A percentile compares a stretch with the other conserved stretches of the same genome.
These are phyloP conservation scores for Acipenser oxyrinchus DNA, from an alignment of 2,797 vertebrate species.

Conservation along the genomic window DNA sequence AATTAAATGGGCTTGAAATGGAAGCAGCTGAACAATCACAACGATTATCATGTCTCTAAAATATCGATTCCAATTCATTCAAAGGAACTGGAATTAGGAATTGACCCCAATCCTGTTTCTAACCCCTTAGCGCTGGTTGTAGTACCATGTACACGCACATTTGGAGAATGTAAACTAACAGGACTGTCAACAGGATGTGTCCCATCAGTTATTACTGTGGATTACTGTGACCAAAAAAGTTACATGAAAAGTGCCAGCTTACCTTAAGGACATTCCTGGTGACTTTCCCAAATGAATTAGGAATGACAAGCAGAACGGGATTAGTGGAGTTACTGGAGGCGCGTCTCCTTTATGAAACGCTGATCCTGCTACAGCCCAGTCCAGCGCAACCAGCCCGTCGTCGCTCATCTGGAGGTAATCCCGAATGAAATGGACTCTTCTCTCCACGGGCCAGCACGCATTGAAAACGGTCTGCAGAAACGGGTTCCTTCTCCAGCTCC, in stretches of 20 bases:
- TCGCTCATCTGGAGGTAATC: slow-evolving; percentile 71
- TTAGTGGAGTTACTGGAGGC: slow-evolving; percentile 65
- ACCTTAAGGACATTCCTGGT: slow-evolving; percentile 68
- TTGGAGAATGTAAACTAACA: not conserved
- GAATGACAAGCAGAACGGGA: slow-evolving; percentile 66
- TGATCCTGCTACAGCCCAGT: slow-evolving; percentile 58
- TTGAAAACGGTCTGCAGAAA: slow-evolving; percentile 57
- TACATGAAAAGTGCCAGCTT: slow-evolving; percentile 20
- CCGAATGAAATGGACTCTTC: slow-evolving; percentile 60
- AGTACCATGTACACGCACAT: too few species aligned
- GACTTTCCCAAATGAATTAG: slow-evolving; percentile 74
- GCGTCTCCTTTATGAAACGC: slow-evolving; percentile 56
- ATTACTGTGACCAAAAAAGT: too few species aligned
- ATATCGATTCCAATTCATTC: too few species aligned
- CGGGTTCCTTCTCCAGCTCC: slow-evolving; percentile 59
- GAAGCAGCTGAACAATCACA: too few species aligned
- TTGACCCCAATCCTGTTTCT: too few species aligned
- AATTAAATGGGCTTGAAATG: too few species aligned
- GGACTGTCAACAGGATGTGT: not conserved
- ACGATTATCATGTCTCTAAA: too few species aligned
- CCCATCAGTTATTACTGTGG: too few species aligned
- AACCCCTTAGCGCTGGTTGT: too few species aligned
- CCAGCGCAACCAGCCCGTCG: slow-evolving; percentile 66
- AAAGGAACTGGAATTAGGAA: too few species aligned
- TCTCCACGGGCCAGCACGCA: slow-evolving; percentile 52